A percentile compares a stretch with the other conserved stretches of the same genome.
These are phyloP conservation scores for Coelopa frigida DNA, from an alignment of 1,140 invertebrate genomes.

Conservation along the genomic window DNA sequence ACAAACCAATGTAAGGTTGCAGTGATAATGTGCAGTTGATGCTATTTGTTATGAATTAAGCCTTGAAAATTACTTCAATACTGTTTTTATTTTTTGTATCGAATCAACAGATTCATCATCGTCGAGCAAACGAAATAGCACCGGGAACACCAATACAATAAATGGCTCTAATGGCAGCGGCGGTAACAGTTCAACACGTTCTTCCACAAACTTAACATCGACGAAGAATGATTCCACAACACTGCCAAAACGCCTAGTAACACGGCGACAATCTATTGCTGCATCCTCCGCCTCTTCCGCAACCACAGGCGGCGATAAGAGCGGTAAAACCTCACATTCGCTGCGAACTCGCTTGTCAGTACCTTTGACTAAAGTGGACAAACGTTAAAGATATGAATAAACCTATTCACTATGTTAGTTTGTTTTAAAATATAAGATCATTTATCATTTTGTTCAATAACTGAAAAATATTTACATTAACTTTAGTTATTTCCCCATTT, in stretches of 20 bases:
- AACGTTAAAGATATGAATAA: conserved; percentile 23
- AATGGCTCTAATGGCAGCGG: background rate
- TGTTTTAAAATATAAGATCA: background rate
- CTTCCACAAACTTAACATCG: conserved; percentile 7
- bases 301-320: background rate
- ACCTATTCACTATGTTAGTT: background rate
- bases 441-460: no score
- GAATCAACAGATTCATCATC: no score
- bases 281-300: conserved; percentile 1
- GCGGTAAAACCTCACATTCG: conserved; percentile 16
- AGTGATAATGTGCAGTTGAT: no score
- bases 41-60: no score
- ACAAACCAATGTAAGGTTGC: no score
- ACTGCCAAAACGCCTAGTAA: conserved; percentile 11
- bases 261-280: conserved; percentile 13
- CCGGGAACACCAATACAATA: conserved; percentile 7
- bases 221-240: conserved; percentile 7
- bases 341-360: conserved; percentile 36
- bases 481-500: no score
- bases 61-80: no score
- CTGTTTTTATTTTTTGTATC: no score
- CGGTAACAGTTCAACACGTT: conserved; percentile 8
- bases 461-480: no score
- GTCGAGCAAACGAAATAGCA: no score
- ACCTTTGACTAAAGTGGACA: conserved; percentile 30